Base-by-base conservation (phyloP, 2,888 invertebrate genomes). In the Philereme transversata region DNA sequence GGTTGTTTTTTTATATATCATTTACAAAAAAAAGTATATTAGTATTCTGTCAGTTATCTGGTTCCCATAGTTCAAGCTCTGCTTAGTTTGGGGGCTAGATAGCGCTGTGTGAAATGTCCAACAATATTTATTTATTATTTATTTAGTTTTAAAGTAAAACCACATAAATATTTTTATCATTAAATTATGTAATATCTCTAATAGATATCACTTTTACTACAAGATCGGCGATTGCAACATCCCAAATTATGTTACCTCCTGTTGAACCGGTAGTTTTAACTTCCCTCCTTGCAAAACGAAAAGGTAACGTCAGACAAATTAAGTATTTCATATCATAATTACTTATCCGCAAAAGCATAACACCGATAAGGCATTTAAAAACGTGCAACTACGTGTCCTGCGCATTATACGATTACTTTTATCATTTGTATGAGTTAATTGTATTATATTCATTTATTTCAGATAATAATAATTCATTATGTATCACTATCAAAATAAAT, bases 231-330 rank as follows among this genome's bases (percentile, higher is more conserved):
- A 54, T 54, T 52, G 59, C 62, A 51, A 65, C 53, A 69, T 62
- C 47, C 51, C 50, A 54, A 60, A 58, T 55, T 59, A 57, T 46
- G 22, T 56, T 56, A 57, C 65, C 56, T 69, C 65, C 67, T 64
- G 67, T 58, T 54, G 35, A n/a, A 61, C 47, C 53, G 55, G 50
- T 35, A 35, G 43, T 11, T 60, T 67, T 60, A 57, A 64, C 70
- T 78, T 80, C 81, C 78, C 62, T 62, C 69, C 62, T 80, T 80
- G 67, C 81, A 69, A 75, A 72, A 78, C 68, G 22, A 45, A 22
- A 5, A 47, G 49, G 36, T 45, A 62, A 53, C 65, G 60, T 59
- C 55, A 67, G 59, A 51, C 46, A 64, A 45, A 51, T 63, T 60
- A 22, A 6, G 5, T 45, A 6, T 62, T 60, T 38, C 45, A 38